These are phyloP conservation scores for Gerris buenoi DNA, from an alignment of 1,140 invertebrate species.

Conservation along the genomic window DNA sequence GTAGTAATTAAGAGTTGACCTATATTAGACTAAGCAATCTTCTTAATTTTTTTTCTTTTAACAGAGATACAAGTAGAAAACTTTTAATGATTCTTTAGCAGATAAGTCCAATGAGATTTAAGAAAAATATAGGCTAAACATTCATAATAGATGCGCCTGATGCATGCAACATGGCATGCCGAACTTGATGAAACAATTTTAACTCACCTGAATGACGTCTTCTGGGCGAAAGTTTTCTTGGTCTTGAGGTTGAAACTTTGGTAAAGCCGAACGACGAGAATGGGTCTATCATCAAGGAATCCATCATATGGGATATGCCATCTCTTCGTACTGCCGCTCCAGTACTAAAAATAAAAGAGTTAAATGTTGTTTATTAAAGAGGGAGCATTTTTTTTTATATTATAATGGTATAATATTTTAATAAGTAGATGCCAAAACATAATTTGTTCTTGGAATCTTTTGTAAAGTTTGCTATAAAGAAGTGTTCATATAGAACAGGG, in stretches of 20 bases:
- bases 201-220: conserved; percentile 4
- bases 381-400: background rate
- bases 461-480: background rate
- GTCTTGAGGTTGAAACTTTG: conserved; percentile 37
- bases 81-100: too few relatives aligned
- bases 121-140: too few relatives aligned
- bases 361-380: background rate
- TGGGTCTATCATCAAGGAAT: conserved; percentile 46
- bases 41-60: too few relatives aligned
- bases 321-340: conserved; percentile 35
- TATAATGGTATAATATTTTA: background rate
- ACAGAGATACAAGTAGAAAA: too few relatives aligned
- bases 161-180: too few relatives aligned
- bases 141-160: too few relatives aligned
- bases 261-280: conserved; percentile 41
- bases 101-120: too few relatives aligned
- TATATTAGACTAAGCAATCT: too few relatives aligned
- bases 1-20: too few relatives aligned
- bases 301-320: conserved; percentile 52
- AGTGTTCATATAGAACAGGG: too few relatives aligned
- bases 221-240: conserved; percentile 3
- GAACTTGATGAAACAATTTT: too few relatives aligned
- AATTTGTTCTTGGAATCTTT: background rate
- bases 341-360: conserved; percentile 19
- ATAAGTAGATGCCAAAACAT: background rate